Evolutionary conservation across 2,888 invertebrate species (phyloP).

Genomic region (Trichopria drosophilae): DNA sequence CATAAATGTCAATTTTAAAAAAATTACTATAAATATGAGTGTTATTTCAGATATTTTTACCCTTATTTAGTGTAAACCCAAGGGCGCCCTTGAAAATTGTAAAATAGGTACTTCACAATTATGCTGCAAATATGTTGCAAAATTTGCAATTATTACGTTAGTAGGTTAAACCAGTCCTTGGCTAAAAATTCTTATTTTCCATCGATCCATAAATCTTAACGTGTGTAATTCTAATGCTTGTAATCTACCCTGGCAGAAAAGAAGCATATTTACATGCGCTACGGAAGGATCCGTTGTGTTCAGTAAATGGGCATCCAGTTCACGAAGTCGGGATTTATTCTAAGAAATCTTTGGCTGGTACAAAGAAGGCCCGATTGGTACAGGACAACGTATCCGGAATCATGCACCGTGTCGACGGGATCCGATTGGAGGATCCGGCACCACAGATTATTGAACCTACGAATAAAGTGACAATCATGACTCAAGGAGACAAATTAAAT

Average conservation of each 20-base stretch:
- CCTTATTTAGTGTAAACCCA: no score
- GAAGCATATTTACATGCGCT: constrained; percentile 49
- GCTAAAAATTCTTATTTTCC: no score
- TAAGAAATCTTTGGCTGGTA: constrained; percentile 39
- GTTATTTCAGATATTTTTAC: no score
- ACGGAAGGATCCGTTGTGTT: constrained; percentile 46
- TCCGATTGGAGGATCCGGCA: constrained; percentile 50
- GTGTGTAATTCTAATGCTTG: no score
- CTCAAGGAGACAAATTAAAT: constrained; percentile 66
- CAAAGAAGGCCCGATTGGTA: constrained; percentile 39
- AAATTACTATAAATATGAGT: no score
- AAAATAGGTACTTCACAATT: no score
- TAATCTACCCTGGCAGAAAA: no score
- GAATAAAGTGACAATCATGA: constrained; percentile 36
- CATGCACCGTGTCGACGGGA: constrained; percentile 55
- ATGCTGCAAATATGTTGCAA: no score
- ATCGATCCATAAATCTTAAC: constrained; percentile 20
- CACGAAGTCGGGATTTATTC: constrained; percentile 54
- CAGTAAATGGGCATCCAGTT: constrained; percentile 52
- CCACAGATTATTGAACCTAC: constrained; percentile 30
- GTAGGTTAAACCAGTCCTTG: no score
- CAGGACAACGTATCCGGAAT: constrained; percentile 55
- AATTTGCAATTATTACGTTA: no score
- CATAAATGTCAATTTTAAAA: no score
- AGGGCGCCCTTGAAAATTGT: no score